Percentiles rank a stretch among this genome's conserved stretches.
phyloP scores from a whole-genome alignment of 2,113 vertebrate genomes.

The Tamias sibiricus region DNA sequence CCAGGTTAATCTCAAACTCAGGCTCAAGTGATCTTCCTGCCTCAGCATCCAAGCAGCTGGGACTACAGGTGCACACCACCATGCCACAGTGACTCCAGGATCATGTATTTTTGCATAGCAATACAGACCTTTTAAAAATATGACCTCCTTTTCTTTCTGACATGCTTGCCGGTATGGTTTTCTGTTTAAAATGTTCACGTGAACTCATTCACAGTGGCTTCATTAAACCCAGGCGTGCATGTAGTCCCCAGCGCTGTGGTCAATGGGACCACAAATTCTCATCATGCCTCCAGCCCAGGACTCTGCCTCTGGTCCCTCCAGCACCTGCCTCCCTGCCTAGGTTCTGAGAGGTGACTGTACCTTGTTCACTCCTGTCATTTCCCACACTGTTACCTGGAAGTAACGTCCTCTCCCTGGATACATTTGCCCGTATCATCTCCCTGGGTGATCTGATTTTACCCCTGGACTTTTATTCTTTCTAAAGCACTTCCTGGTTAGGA shows the following conservation, averaged over 20 bases:
- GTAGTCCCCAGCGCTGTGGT: not conserved
- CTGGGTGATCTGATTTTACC: not conserved
- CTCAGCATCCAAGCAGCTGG: not conserved
- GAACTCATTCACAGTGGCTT: not conserved
- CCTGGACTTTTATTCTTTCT: not conserved
- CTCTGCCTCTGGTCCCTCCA: no score
- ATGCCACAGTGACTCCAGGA: not conserved
- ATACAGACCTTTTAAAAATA: not conserved
- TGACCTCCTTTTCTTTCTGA: not conserved
- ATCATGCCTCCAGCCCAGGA: not conserved
- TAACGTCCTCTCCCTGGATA: no score
- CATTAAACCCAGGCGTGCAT: fast-evolving
- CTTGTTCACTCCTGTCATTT: not conserved
- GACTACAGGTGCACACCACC: not conserved
- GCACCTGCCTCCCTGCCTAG: not conserved
- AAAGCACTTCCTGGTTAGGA: not conserved
- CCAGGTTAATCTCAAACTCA: not conserved
- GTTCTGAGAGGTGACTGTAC: fast-evolving
- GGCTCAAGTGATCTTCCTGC: not conserved
- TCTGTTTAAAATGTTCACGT: not conserved
- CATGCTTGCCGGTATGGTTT: not conserved
- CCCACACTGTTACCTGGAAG: fast-evolving
- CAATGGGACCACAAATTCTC: fast-evolving
- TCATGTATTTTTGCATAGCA: no score
- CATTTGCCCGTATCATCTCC: no score